These are phyloP conservation scores for Batillaria attramentaria DNA, from an alignment of 1,140 invertebrate genomes.

Conservation along the genomic window DNA sequence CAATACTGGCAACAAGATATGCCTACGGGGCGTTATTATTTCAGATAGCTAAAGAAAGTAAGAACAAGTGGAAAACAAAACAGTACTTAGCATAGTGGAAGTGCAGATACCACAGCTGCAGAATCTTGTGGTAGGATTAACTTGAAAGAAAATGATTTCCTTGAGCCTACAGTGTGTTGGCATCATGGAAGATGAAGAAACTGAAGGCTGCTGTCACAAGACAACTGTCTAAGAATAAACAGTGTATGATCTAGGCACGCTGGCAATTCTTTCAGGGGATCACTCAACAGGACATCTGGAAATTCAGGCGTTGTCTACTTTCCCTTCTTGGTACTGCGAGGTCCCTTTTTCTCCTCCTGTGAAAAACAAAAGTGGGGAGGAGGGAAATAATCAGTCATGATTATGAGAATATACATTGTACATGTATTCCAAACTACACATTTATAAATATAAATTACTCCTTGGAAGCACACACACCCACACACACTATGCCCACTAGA, in stretches of 20 bases:
- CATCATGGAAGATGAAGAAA: no score
- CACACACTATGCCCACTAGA: neutral
- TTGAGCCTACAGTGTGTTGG: no score
- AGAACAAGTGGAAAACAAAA: no score
- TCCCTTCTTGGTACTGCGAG: conserved; percentile 34
- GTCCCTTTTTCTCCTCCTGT: conserved; percentile 47
- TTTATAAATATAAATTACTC: neutral
- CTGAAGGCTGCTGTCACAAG: no score
- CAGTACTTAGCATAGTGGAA: no score
- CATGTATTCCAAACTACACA: neutral
- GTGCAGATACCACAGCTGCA: no score
- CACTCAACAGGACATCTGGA: neutral
- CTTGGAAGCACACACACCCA: neutral
- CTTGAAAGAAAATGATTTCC: no score
- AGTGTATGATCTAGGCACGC: neutral
- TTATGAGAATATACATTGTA: neutral
- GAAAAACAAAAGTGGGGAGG: neutral
- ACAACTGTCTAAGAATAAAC: neutral
- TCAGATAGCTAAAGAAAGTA: no score
- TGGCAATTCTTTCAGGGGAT: neutral
- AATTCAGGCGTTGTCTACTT: no score
- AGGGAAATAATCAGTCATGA: neutral
- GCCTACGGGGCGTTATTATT: no score
- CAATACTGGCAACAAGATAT: no score
- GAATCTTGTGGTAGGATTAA: no score